Conservation (phyloP, 2,797 vertebrate species). For the Micromesistius poutassou region DNA sequence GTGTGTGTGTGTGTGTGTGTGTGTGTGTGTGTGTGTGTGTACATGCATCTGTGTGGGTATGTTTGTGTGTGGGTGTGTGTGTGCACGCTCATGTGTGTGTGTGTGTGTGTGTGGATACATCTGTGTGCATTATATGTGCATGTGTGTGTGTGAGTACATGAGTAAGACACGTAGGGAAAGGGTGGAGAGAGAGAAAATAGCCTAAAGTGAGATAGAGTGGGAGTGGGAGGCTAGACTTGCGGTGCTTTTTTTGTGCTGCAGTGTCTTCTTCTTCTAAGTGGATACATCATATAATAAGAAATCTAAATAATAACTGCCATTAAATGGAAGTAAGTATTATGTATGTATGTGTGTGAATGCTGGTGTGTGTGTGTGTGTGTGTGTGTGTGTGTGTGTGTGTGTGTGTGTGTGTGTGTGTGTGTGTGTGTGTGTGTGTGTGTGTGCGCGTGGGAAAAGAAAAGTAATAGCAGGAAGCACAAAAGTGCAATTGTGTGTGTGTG, state of each 20-base stretch:
- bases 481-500: conserved; percentile 1
- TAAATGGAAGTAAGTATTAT: not conserved
- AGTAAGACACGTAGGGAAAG: too few species aligned
- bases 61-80: not conserved
- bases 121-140: not conserved
- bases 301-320: too few species aligned
- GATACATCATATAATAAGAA: too few species aligned
- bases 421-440: not conserved
- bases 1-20: not conserved
- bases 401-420: conserved; percentile 7
- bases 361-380: too few species aligned
- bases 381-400: conserved; percentile 8
- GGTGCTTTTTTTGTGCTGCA: too few species aligned
- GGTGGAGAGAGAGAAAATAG: too few species aligned
- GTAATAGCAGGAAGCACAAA: too few species aligned
- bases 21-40: conserved; percentile 5
- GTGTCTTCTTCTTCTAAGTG: too few species aligned
- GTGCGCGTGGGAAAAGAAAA: not conserved
- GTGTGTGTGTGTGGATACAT: not conserved
- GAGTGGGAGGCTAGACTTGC: not conserved
- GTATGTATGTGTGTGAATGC: not conserved
- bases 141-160: not conserved
- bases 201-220: not conserved
- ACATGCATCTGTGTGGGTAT: not conserved
- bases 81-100: not conserved